Base-by-base conservation (phyloP, 2,113 vertebrate genomes). In the Meriones unguiculatus region DNA sequence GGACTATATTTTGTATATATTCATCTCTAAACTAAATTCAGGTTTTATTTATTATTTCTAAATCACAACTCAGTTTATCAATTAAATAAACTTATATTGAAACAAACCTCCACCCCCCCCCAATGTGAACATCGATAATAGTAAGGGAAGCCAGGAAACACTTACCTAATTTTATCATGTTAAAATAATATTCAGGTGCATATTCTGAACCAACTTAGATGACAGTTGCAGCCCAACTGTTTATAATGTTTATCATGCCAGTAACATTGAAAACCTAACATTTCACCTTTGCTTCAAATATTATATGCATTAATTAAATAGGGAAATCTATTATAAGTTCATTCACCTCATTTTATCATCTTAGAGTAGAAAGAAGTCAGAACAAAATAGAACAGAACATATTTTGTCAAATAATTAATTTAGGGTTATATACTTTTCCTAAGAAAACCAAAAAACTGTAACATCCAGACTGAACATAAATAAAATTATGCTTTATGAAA, bases 181-280 rank as follows among this genome's bases (percentile, higher is more conserved):
- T 98, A 98, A 98, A 99, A 98, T 98, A 98, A 99, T 99, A 98
- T 98, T 98, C 98, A 99, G 99, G 99, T 99, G 99, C 99, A 99
- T 99, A 99, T 99, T 99, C 99, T 99, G 99, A 99, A 99, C 99
- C 99, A 99, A 99, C 99, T 99, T 99, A 99, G 99, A 99, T 99
- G 99, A 99, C 99, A 99, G 99, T 99, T 99, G 99, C 98, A 99
- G 99, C 99, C 98, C 99, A 99, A 98, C 98, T 98, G 96, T 98
- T 98, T 98, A 97, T 97, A 99, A 99, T 98, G 98, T 99, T 99
- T 99, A 99, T 99, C 99, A 99, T 97, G 99, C 99, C 99, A 98
- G 99, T 99, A 99, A 99, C 99, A 99, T 99, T 98, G 93, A 98
- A 96, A 98, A 91, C 97, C 98, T 97, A 94, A 92, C 96, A 98